Percentiles rank a stretch among this genome's conserved stretches.
Conservation (phyloP, 2,113 vertebrate species). For the Grus americana region DNA sequence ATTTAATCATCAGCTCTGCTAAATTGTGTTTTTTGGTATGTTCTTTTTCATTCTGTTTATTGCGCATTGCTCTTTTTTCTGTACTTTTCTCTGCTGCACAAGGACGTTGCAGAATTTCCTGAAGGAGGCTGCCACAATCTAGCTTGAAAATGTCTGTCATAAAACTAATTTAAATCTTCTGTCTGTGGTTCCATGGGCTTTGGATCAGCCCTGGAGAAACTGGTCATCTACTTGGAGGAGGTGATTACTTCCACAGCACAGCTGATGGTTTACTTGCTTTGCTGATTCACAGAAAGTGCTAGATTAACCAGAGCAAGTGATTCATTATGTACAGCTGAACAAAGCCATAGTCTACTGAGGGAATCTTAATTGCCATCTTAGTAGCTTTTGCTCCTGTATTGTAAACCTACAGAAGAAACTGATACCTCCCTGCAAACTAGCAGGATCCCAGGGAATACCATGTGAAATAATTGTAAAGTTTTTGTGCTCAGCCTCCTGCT, state of each 20-base stretch:
- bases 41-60: background rate
- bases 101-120: background rate
- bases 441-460: background rate
- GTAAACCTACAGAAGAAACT: background rate
- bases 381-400: background rate
- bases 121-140: background rate
- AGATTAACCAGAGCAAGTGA: background rate
- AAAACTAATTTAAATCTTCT: background rate
- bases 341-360: background rate
- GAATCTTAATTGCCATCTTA: background rate
- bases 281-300: background rate
- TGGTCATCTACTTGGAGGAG: background rate
- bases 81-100: background rate
- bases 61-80: background rate
- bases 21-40: background rate
- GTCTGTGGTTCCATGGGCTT: background rate
- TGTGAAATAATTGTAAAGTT: background rate
- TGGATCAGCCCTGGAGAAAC: background rate
- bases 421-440: background rate
- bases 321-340: background rate
- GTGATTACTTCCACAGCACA: background rate
- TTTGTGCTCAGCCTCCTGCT: background rate
- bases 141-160: background rate
- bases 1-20: background rate
- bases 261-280: background rate